Conservation (phyloP, 1,140 invertebrate species). For the Ceratina japonica region DNA sequence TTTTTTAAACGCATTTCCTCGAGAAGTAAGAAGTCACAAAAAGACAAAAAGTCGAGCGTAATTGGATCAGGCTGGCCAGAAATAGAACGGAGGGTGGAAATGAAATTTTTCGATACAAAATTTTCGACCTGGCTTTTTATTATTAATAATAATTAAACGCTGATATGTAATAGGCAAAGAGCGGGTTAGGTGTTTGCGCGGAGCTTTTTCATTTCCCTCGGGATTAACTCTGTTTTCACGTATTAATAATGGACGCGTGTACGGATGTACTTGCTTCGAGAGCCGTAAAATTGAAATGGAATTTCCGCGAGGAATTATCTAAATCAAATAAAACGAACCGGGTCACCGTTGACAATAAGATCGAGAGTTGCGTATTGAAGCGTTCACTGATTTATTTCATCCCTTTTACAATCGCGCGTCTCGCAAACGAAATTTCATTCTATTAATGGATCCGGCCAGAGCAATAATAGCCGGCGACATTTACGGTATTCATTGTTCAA, state of each 20-base stretch:
- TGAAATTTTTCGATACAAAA: no score
- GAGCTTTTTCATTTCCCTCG: background rate
- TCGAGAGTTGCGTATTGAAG: slow-evolving; percentile 18
- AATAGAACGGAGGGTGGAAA: no score
- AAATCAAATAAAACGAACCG: slow-evolving; percentile 21
- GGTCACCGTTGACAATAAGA: slow-evolving; percentile 33
- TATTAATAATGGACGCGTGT: background rate
- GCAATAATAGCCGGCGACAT: slow-evolving; percentile 24
- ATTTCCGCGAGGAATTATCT: slow-evolving; percentile 11
- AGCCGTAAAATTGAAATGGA: background rate
- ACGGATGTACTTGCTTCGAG: background rate
- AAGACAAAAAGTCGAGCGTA: no score
- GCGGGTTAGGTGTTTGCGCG: background rate
- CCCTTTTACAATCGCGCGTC: slow-evolving; percentile 3
- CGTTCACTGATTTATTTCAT: slow-evolving; percentile 32
- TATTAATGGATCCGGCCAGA: slow-evolving; percentile 1
- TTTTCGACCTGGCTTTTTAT: no score
- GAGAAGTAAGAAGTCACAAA: no score
- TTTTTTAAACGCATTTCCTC: no score
- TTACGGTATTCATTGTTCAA: slow-evolving; percentile 3
- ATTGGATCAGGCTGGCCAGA: no score
- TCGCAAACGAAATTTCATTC: slow-evolving; percentile 31
- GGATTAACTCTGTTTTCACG: background rate
- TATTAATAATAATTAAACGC: no score
- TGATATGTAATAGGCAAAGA: background rate